Percentiles rank a stretch among this genome's conserved stretches.
Conservation (phyloP, 2,113 vertebrate species). For the Chroicocephalus ridibundus region DNA sequence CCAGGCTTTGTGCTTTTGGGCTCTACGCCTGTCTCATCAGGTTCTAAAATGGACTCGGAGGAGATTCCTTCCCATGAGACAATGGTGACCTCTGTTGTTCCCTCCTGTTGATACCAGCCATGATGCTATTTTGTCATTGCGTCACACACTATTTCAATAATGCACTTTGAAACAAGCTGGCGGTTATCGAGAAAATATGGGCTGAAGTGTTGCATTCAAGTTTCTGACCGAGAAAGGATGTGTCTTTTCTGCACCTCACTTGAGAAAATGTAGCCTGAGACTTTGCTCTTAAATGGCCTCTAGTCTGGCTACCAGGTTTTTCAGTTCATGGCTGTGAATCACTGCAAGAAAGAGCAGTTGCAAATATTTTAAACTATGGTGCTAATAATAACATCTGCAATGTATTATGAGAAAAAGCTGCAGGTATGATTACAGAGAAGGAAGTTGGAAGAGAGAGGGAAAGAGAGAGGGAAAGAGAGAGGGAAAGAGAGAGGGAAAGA, state of each 20-base stretch:
- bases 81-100: slow-evolving; percentile 48
- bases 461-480: no score
- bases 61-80: background rate
- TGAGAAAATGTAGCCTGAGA: background rate
- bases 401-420: background rate
- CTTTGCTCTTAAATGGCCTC: background rate
- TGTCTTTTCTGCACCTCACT: background rate
- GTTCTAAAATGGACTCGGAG: background rate
- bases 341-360: background rate
- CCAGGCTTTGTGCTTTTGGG: background rate
- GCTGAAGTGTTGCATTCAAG: background rate
- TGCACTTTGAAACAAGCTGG: background rate
- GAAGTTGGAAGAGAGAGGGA: background rate
- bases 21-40: accelerated
- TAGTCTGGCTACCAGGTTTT: background rate
- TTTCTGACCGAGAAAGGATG: background rate
- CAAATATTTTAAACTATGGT: background rate
- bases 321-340: background rate
- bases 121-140: background rate
- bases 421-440: background rate
- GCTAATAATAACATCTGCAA: background rate
- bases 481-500: no score
- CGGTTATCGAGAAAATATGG: accelerated
- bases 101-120: background rate
- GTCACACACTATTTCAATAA: background rate